Percentiles rank a stretch among this genome's conserved stretches.
Conservation (phyloP, 2,888 invertebrate species). For the Lasioglossum leucozonium region DNA sequence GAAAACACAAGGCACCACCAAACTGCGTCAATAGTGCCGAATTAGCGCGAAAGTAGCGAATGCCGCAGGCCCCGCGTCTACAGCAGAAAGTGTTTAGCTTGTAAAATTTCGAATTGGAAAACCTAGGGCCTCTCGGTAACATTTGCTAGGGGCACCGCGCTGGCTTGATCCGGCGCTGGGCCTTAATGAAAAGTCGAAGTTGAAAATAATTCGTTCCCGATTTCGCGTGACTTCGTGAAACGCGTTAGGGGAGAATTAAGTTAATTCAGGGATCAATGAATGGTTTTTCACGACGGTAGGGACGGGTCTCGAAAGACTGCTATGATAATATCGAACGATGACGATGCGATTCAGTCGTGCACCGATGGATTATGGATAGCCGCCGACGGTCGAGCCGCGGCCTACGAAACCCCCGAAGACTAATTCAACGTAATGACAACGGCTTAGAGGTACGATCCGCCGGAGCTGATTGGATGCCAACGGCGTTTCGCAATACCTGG, state of each 20-base stretch:
- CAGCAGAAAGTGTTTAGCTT: too few species aligned
- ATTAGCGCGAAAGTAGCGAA: too few species aligned
- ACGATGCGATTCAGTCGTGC: constrained; percentile 62
- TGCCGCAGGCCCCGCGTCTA: too few species aligned
- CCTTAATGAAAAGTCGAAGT: not conserved
- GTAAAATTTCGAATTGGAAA: too few species aligned
- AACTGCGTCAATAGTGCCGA: too few species aligned
- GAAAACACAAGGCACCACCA: too few species aligned
- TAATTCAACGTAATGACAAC: constrained; percentile 76
- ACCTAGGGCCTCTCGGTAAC: too few species aligned
- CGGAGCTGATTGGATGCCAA: constrained; percentile 75
- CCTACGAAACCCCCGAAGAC: constrained; percentile 64
- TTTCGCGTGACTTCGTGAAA: not conserved
- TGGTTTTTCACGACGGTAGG: not conserved
- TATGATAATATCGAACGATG: constrained; percentile 70
- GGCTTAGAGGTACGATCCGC: constrained; percentile 72
- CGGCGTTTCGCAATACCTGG: constrained; percentile 77
- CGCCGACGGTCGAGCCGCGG: constrained; percentile 58
- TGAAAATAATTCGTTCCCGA: not conserved
- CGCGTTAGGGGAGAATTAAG: not conserved
- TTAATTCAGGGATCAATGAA: not conserved
- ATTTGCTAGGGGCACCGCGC: too few species aligned
- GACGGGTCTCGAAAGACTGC: not conserved
- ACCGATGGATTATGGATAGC: constrained; percentile 68
- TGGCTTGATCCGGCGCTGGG: too few species aligned